These are phyloP conservation scores for Psilopsiagon aurifrons DNA, from an alignment of 2,113 vertebrate genomes.

Conservation along the genomic window DNA sequence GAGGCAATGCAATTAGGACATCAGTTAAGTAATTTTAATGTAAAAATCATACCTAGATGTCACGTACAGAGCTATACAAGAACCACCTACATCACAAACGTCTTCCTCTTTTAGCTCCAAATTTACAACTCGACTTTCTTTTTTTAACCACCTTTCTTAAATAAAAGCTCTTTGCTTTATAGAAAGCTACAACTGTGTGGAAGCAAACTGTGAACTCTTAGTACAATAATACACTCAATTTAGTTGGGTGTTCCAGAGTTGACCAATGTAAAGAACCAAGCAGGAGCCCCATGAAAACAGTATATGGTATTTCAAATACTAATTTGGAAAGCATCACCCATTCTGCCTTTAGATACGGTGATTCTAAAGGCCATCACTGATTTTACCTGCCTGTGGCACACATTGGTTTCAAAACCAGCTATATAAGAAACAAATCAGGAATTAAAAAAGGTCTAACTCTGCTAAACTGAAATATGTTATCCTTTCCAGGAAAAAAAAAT, in stretches of 20 bases:
- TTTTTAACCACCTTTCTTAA: background rate
- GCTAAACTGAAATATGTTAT: background rate
- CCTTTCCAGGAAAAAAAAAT: background rate
- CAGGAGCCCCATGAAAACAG: background rate
- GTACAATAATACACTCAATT: background rate
- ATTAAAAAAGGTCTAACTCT: background rate
- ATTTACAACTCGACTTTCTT: background rate
- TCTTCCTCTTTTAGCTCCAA: background rate
- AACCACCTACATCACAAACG: background rate
- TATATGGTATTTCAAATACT: background rate
- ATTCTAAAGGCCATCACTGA: background rate
- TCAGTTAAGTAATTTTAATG: background rate
- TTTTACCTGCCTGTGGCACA: background rate
- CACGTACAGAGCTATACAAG: background rate
- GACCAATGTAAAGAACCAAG: background rate
- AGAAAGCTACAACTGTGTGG: background rate
- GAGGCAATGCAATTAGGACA: background rate
- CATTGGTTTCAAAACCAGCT: background rate
- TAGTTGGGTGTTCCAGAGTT: background rate
- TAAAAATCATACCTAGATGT: background rate
- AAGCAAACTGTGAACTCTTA: background rate
- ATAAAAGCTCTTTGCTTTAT: background rate
- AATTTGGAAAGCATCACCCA: background rate
- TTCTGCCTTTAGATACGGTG: background rate
- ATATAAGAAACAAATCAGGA: background rate